Percentiles rank a stretch among this genome's conserved stretches.
Evolutionary conservation across 2,888 invertebrate species (phyloP).

Genomic region (Capitulum mitella): DNA sequence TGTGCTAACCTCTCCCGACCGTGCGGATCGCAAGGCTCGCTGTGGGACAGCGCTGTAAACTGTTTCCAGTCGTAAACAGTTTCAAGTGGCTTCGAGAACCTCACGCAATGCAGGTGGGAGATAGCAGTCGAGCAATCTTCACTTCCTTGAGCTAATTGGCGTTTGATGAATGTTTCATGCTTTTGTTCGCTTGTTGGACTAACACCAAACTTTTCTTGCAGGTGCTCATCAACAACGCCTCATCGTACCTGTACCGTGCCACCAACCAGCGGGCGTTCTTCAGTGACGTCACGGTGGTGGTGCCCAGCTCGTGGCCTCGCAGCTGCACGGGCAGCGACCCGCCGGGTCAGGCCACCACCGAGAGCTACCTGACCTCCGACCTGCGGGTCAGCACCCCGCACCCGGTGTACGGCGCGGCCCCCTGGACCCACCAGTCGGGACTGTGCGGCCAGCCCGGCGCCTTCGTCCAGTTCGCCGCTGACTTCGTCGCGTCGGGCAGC

Average conservation of each 20-base stretch:
- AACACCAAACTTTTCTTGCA: conserved; percentile 42
- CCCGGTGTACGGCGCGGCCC: conserved; percentile 48
- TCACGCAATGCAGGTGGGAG: too few species aligned
- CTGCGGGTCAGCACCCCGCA: conserved; percentile 47
- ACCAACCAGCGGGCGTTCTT: conserved; percentile 53
- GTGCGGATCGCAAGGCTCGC: not conserved
- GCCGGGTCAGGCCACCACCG: conserved; percentile 40
- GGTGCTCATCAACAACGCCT: conserved; percentile 52
- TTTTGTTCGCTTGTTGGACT: too few species aligned
- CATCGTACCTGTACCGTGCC: conserved; percentile 52
- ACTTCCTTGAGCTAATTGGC: too few species aligned
- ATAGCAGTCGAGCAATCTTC: too few species aligned
- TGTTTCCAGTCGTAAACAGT: too few species aligned
- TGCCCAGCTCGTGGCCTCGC: conserved; percentile 52
- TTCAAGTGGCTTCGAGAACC: too few species aligned
- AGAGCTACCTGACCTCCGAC: conserved; percentile 41
- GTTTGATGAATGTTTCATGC: too few species aligned
- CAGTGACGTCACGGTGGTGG: conserved; percentile 52
- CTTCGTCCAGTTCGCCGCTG: conserved; percentile 49
- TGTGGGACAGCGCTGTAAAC: too few species aligned
- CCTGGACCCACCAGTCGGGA: conserved; percentile 57
- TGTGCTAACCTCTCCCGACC: not conserved
- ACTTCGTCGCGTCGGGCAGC: conserved; percentile 37
- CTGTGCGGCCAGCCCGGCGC: conserved; percentile 55
- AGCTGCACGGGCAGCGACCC: conserved; percentile 46